Evolutionary conservation across 2,888 invertebrate species (phyloP), one percentile per base, ranked within the genome.

Genomic region (Chrysina gloriosa): DNA sequence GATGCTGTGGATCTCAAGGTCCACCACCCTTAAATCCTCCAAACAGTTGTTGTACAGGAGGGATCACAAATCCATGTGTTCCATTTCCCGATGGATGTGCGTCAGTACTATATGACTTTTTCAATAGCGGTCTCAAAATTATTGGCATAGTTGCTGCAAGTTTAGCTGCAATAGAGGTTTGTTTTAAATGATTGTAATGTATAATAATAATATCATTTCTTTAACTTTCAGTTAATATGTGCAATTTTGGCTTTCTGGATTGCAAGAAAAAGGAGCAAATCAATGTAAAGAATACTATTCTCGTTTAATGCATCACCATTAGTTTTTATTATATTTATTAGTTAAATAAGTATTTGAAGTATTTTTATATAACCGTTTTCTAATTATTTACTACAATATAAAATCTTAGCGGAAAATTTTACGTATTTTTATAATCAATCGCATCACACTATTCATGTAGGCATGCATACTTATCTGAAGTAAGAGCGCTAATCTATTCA

Each of bases 191-290:
- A 16, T 5, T 27, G 4, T 36, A 11, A 9, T 6, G 21, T 2
- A 6, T 36, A 7, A 9, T 50, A 16, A 14, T 25, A 61, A 29
- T 47, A 25, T 72, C 85, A 71, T 77, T 82, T 75, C 84, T 83
- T 63, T 75, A 4, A 19, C 6, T 88, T 85, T 11, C 86, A 92
- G 92, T 86, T 92, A 73, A 82, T 92, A 77, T 92, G 92, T 65
- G 92, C 95, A 71, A 86, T 95, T 77, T 94, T 95, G 82, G 92
- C 95, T 69, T 90, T 96, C 82, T 95, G 94, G 81, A 85, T 96
- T 82, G 93, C 94, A 84, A 94, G 36, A 19, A 27, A 3, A 14
- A 36, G 14, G 4, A 1, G n/a, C 14, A n/a, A n/a, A n/a, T n/a
- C n/a, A n/a, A n/a, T n/a, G n/a, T n/a, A n/a, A n/a, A n/a, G n/a